Evolutionary conservation across 2,888 invertebrate genomes (phyloP), one percentile per base, ranked within the genome.

Genomic region (Seira musarum): DNA sequence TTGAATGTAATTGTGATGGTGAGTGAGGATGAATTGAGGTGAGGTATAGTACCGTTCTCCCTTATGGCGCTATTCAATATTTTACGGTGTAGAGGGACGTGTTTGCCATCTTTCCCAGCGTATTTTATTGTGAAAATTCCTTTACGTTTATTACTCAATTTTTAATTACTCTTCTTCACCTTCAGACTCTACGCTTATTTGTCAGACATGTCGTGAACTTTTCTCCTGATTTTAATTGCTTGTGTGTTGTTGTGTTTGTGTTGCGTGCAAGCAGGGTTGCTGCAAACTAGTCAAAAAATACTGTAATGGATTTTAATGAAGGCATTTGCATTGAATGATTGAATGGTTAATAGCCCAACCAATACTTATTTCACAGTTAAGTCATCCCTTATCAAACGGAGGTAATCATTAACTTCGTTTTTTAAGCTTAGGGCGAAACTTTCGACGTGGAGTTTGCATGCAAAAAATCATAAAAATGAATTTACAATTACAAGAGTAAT

Each of bases 401-500:
- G n/a, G n/a, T n/a, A n/a, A n/a, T n/a, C n/a, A n/a, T n/a, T n/a
- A n/a, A n/a, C n/a, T n/a, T n/a, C n/a, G n/a, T n/a, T n/a, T n/a
- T n/a, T n/a, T n/a, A n/a, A n/a, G n/a, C n/a, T n/a, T n/a, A n/a
- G n/a, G n/a, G n/a, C n/a, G n/a, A n/a, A n/a, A n/a, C n/a, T n/a
- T n/a, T n/a, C n/a, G n/a, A n/a, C n/a, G n/a, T n/a, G 40, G 40
- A 13, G 40, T 40, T 40, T 40, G 40, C 40, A 40, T 40, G 40
- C 40, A 53, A 53, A 49, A 46, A 22, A 24, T 57, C 22, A 63
- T 5, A 65, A 19, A 35, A 65, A 68, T 25, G 68, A 68, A n/a
- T n/a, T n/a, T n/a, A n/a, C n/a, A n/a, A 70, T 77, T 77, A 77
- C 77, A 77, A 65, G 70, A 40, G 53, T 77, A 77, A 77, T 77